Percentiles rank a stretch among this genome's conserved stretches.
Evolutionary conservation across 2,113 vertebrate species (phyloP).

Genomic region (Martes martes): DNA sequence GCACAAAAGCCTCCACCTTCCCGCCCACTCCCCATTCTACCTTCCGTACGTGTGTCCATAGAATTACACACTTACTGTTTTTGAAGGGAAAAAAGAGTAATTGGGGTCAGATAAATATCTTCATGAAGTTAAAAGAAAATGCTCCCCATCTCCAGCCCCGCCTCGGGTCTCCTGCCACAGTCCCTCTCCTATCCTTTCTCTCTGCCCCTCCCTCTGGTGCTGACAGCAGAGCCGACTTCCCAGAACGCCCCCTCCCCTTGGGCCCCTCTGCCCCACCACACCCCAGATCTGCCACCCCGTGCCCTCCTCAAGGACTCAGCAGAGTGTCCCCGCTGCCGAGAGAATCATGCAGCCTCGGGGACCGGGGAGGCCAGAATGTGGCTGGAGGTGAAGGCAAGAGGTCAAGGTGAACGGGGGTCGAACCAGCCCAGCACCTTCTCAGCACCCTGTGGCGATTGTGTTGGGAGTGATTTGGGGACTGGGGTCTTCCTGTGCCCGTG

Average conservation of each 20-base stretch:
- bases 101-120: background rate
- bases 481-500: background rate
- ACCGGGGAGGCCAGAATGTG: background rate
- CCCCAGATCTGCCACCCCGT: background rate
- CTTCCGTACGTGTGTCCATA: background rate
- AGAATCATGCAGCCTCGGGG: background rate
- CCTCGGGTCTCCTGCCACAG: background rate
- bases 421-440: rapidly evolving
- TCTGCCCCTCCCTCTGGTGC: rapidly evolving
- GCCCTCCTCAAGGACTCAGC: background rate
- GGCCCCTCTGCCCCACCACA: too few relatives aligned
- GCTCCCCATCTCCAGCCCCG: rapidly evolving
- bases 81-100: background rate
- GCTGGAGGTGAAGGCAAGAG: background rate
- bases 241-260: background rate
- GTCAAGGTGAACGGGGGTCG: background rate
- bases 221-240: too few relatives aligned
- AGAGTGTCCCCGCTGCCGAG: background rate
- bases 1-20: background rate
- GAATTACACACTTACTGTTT: background rate
- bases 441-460: background rate
- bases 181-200: too few relatives aligned
- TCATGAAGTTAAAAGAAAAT: background rate
- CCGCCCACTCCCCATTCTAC: background rate
- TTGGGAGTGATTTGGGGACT: background rate